phyloP scores from a whole-genome alignment of 2,888 invertebrate genomes.

The Isotomurus palustris region DNA sequence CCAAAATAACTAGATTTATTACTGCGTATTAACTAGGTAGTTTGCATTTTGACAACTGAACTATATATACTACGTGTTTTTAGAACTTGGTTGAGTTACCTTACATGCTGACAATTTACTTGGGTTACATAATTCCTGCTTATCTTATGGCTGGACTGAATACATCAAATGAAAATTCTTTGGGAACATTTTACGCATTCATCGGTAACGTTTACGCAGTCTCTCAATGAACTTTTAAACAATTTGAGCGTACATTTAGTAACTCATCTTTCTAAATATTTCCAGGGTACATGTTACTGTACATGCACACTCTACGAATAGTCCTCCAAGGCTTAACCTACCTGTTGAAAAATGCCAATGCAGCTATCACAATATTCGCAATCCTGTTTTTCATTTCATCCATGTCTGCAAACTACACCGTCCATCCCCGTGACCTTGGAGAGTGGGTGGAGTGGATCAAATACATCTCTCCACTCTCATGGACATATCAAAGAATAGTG shows the following conservation, averaged over 20 bases:
- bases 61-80: constrained; percentile 47
- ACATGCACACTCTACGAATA: constrained; percentile 49
- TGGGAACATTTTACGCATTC: constrained; percentile 48
- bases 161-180: constrained; percentile 53
- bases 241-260: not conserved
- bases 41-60: constrained; percentile 1
- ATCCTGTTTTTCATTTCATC: constrained; percentile 60
- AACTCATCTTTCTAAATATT: constrained; percentile 24
- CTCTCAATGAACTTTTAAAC: constrained; percentile 15
- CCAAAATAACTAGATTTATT: not conserved
- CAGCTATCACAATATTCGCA: constrained; percentile 59
- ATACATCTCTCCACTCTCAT: constrained; percentile 66
- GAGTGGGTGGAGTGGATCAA: constrained; percentile 63
- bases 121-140: constrained; percentile 80
- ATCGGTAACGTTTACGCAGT: constrained; percentile 43
- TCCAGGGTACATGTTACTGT: constrained; percentile 49
- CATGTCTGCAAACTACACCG: constrained; percentile 63
- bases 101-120: constrained; percentile 72
- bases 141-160: constrained; percentile 77
- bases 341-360: constrained; percentile 61
- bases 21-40: not conserved
- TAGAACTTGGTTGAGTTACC: constrained; percentile 74
- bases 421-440: constrained; percentile 66
- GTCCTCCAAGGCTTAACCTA: constrained; percentile 61
- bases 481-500: constrained; percentile 65